Evolutionary conservation across 2,888 invertebrate species (phyloP).

Genomic region (Malthinus seriepunctatus): DNA sequence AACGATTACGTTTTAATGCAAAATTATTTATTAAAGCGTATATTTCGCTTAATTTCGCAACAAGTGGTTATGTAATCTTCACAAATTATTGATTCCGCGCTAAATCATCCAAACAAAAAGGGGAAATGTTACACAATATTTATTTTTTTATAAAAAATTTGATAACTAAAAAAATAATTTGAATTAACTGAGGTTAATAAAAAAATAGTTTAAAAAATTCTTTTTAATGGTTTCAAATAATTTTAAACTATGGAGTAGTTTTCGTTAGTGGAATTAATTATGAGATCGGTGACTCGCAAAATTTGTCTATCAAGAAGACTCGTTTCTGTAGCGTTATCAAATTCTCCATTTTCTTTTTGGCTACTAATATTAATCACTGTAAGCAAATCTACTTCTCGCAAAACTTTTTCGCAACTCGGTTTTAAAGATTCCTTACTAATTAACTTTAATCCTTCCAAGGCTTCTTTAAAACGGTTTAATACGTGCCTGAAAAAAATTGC

Average conservation of each 20-base stretch:
- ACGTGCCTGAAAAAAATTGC: constrained; percentile 37
- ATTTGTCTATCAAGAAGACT: constrained; percentile 27
- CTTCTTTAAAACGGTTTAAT: constrained; percentile 40
- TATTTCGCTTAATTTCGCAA: too few species aligned
- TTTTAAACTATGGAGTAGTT: constrained; percentile 1
- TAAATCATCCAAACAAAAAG: too few species aligned
- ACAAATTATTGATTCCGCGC: too few species aligned
- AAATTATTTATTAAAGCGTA: too few species aligned
- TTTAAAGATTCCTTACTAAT: constrained; percentile 31
- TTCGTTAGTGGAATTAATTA: constrained; percentile 29
- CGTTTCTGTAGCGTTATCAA: constrained; percentile 2
- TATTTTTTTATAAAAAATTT: too few species aligned
- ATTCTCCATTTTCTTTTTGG: constrained; percentile 17
- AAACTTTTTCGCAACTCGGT: constrained; percentile 36
- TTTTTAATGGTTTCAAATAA: too few species aligned
- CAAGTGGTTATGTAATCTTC: too few species aligned
- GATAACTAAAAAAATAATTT: too few species aligned
- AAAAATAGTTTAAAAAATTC: too few species aligned
- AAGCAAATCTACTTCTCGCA: constrained; percentile 35
- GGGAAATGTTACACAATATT: too few species aligned
- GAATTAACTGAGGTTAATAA: too few species aligned
- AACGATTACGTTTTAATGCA: too few species aligned
- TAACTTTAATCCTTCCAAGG: constrained; percentile 33
- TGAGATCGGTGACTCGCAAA: constrained; percentile 23
- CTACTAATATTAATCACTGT: constrained; percentile 26